These are phyloP conservation scores for Adoxophyes honmai DNA, from an alignment of 1,140 invertebrate species.

Conservation along the genomic window DNA sequence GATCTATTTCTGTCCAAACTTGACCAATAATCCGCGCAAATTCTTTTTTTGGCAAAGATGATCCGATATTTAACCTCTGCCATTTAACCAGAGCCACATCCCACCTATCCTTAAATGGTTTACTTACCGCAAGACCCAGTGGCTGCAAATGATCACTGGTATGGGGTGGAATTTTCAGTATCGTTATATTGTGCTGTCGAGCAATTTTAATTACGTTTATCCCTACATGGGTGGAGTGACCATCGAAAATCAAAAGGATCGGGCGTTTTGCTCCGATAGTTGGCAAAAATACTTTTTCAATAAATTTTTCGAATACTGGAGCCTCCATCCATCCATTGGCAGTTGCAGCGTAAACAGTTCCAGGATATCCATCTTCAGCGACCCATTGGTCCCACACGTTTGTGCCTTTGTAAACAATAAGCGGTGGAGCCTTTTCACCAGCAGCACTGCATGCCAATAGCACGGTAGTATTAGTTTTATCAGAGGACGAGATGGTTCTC, in stretches of 20 bases:
- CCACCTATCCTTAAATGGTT: constrained; percentile 20
- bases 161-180: constrained; percentile 18
- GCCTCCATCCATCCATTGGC: constrained; percentile 45
- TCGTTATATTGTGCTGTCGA: constrained; percentile 21
- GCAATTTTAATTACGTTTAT: constrained; percentile 34
- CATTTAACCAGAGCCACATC: constrained; percentile 17
- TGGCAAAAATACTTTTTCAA: too few species aligned
- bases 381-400: constrained; percentile 24
- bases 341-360: constrained; percentile 40
- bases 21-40: constrained; percentile 10
- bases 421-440: constrained; percentile 41
- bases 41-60: constrained; percentile 13
- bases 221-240: constrained; percentile 39
- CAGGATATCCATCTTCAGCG: constrained; percentile 27
- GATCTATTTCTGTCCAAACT: constrained; percentile 3
- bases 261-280: constrained; percentile 26
- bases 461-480: constrained; percentile 46
- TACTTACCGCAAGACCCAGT: constrained; percentile 16
- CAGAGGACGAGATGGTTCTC: constrained; percentile 33
- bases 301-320: constrained; percentile 40
- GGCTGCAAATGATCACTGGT: constrained; percentile 16
- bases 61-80: constrained; percentile 15
- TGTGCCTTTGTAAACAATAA: constrained; percentile 36
- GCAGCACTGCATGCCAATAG: constrained; percentile 35
- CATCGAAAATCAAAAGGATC: constrained; percentile 43